Base-by-base conservation (phyloP, 2,113 vertebrate species). In the cat (Felis catus) region DNA sequence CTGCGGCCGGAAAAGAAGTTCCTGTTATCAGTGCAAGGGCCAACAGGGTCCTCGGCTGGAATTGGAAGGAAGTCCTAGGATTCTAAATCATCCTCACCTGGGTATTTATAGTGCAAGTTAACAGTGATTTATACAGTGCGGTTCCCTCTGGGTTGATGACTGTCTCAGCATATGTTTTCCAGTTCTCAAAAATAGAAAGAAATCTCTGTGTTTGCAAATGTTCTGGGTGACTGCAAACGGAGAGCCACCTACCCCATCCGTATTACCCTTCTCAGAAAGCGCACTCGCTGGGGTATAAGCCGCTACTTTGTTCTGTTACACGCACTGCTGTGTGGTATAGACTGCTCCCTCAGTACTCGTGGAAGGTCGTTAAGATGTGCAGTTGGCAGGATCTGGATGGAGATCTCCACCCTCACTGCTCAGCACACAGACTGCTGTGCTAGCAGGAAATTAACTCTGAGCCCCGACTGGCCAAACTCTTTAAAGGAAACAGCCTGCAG, bases 371-470 rank as follows among this genome's bases (percentile, higher is more conserved):
- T 0, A 14, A 15, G 29, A 9, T 71, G 51, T 29, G 53, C 19
- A 1, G 73, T 2, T 58, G 73, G 65, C 36, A 12, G 39, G 31
- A n/a, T 23, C 66, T n/a, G 36, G 3, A 2, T 4, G 53, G 86
- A 81, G 53, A 73, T 87, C 89, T 85, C 96, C 41, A 29, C 68
- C 58, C 74, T 71, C 39, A 0, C 48, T 6, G 90, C 76, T 65
- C 18, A 6, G 78, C 4, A n/a, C 41, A 21, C 29, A 33, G 80
- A 79, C 94, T 65, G 74, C 84, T 95, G 84, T 65, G 97, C 80
- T 63, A 1, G 51, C 87, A 78, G 97, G 96, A 97, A 97, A 96
- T 92, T 39, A 80, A 91, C 85, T 73, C 27, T 0, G 3, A 80
- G 92, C 86, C 29, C 51, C 0, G 1, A 53, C 53, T 36, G 86